Percentiles rank a stretch among this genome's conserved stretches.
These are phyloP conservation scores for Drosophila antonietae DNA, from an alignment of 2,888 invertebrate genomes.

Conservation along the genomic window DNA sequence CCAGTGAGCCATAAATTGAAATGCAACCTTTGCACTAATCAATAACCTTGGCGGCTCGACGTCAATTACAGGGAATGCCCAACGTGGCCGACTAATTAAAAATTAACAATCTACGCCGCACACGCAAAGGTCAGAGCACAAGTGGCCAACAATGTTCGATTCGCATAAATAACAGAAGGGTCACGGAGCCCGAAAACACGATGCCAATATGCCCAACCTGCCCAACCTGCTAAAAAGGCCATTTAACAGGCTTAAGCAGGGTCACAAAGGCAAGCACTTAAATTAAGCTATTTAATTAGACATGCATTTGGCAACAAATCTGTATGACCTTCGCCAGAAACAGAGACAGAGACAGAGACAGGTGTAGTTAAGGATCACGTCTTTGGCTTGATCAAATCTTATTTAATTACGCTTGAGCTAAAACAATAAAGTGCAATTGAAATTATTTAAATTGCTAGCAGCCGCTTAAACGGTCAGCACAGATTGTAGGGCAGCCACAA, in stretches of 20 bases:
- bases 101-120: constrained; percentile 69
- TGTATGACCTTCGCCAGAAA: constrained; percentile 57
- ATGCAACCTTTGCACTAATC: constrained; percentile 72
- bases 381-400: constrained; percentile 23
- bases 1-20: constrained; percentile 68
- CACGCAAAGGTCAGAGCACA: constrained; percentile 75
- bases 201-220: neutral
- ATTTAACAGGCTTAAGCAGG: constrained; percentile 5
- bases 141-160: constrained; percentile 44
- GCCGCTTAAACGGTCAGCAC: constrained; percentile 35
- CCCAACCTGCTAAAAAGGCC: neutral
- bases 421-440: constrained; percentile 43
- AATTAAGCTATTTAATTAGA: constrained; percentile 51
- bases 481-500: constrained; percentile 49
- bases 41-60: constrained; percentile 54
- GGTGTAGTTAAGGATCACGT: constrained; percentile 15
- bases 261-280: neutral
- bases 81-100: constrained; percentile 70
- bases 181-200: constrained; percentile 16
- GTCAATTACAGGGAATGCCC: constrained; percentile 40
- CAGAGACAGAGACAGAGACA: neutral
- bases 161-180: constrained; percentile 57
- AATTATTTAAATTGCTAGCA: constrained; percentile 58
- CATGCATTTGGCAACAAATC: constrained; percentile 55
- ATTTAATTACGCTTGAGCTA: constrained; percentile 53